These are phyloP conservation scores for Neoarius graeffei DNA, from an alignment of 2,113 vertebrate genomes.

Conservation along the genomic window DNA sequence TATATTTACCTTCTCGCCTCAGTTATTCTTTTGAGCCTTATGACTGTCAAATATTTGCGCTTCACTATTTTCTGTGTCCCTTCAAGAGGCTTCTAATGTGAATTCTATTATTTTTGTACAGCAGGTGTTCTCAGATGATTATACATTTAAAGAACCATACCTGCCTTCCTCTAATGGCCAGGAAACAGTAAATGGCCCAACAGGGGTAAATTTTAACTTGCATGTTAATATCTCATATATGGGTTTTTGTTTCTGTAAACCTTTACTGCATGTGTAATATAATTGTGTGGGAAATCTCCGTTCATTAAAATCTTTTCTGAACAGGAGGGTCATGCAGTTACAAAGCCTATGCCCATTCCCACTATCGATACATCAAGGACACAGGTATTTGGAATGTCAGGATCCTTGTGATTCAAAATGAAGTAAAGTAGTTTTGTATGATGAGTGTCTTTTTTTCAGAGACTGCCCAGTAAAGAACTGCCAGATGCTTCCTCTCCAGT, in stretches of 20 bases:
- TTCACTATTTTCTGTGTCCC: not conserved
- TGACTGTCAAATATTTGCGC: not conserved
- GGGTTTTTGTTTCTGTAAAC: not conserved
- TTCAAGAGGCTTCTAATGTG: not conserved
- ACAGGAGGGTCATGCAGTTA: slow-evolving; percentile 69
- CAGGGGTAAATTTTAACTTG: slow-evolving; percentile 50
- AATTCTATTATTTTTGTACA: not conserved
- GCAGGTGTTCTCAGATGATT: slow-evolving; percentile 64
- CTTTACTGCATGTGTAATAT: not conserved
- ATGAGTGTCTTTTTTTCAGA: slow-evolving; percentile 65
- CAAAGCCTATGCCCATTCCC: slow-evolving; percentile 83
- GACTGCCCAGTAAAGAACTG: slow-evolving; percentile 93
- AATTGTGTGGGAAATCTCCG: not conserved
- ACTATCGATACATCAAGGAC: slow-evolving; percentile 83
- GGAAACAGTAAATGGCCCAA: slow-evolving; percentile 66
- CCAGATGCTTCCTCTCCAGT: slow-evolving; percentile 92
- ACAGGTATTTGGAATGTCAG: slow-evolving; percentile 76
- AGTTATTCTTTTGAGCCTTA: not conserved
- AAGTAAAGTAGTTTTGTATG: not conserved
- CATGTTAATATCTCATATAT: not conserved
- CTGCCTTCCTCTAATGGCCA: slow-evolving; percentile 64
- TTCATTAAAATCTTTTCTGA: slow-evolving; percentile 27
- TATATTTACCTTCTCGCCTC: not conserved
- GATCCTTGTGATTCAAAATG: not conserved
- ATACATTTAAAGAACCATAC: slow-evolving; percentile 75